These are phyloP conservation scores for Channa maculata DNA, from an alignment of 2,113 vertebrate species.

Conservation along the genomic window DNA sequence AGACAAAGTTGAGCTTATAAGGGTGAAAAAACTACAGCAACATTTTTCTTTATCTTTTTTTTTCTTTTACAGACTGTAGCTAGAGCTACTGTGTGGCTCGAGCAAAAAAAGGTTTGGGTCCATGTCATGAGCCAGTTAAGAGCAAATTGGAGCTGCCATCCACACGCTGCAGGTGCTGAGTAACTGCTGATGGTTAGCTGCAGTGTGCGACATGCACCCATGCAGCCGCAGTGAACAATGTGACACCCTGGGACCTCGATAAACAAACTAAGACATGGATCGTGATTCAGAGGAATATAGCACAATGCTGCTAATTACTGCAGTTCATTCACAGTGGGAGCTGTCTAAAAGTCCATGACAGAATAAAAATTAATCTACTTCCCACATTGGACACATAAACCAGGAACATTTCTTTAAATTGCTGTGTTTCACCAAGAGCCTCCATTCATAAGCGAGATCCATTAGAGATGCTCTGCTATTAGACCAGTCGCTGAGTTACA, in stretches of 20 bases:
- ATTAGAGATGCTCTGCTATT: not conserved
- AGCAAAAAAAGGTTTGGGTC: not conserved
- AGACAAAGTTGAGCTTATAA: not conserved
- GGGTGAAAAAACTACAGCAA: not conserved
- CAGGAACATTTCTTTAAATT: not conserved
- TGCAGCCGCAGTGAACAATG: not conserved
- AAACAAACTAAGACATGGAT: no score
- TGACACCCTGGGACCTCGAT: not conserved
- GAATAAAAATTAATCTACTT: not conserved
- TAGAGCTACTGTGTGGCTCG: not conserved
- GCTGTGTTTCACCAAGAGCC: not conserved
- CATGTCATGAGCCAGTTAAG: not conserved
- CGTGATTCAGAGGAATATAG: not conserved
- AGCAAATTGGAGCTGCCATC: not conserved
- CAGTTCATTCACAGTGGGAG: not conserved
- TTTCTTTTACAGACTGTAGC: not conserved
- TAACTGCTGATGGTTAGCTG: not conserved
- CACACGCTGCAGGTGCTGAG: not conserved
- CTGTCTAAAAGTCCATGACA: not conserved
- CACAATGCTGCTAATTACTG: slow-evolving; percentile 17
- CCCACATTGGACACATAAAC: not conserved
- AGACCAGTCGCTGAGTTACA: slow-evolving; percentile 30
- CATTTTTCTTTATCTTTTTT: not conserved
- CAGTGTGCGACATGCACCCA: not conserved
- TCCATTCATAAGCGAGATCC: slow-evolving; percentile 1